Conservation (phyloP, 2,797 vertebrate species). For the Gymnothorax reevesii region DNA sequence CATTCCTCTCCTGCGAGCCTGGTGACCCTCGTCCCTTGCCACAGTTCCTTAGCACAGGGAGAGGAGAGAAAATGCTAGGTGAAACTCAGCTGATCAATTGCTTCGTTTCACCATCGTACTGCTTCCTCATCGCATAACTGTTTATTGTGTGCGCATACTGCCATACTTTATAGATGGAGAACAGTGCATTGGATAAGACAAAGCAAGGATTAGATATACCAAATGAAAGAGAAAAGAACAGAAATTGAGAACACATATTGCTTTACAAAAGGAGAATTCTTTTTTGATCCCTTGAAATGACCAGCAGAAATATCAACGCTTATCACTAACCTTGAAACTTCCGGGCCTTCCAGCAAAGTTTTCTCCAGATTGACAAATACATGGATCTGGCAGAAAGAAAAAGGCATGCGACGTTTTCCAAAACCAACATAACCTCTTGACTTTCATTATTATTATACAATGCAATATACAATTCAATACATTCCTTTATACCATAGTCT, state of each 20-base stretch:
- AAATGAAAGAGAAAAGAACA: not conserved
- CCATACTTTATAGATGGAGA: not conserved
- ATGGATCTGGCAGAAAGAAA: constrained; percentile 77
- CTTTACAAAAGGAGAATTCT: not conserved
- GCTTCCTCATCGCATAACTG: not conserved
- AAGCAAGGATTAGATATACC: not conserved
- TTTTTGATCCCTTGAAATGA: not conserved
- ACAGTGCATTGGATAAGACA: not conserved
- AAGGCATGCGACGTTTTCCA: not conserved
- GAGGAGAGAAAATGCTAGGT: not conserved
- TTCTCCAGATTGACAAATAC: constrained; percentile 88
- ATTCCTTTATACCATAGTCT: too few species aligned
- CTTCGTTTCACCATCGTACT: not conserved
- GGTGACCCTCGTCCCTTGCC: constrained; percentile 35
- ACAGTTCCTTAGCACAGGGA: not conserved
- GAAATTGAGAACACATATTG: not conserved
- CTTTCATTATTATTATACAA: not conserved
- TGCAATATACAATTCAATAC: too few species aligned
- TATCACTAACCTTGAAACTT: constrained; percentile 79
- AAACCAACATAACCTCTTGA: not conserved
- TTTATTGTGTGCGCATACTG: not conserved
- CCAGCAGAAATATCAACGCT: not conserved
- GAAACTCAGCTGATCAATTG: not conserved
- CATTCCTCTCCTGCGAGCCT: constrained; percentile 63
- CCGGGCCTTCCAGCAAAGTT: constrained; percentile 79